Conservation (phyloP, 2,888 invertebrate genomes). For the Molorchus minor region DNA sequence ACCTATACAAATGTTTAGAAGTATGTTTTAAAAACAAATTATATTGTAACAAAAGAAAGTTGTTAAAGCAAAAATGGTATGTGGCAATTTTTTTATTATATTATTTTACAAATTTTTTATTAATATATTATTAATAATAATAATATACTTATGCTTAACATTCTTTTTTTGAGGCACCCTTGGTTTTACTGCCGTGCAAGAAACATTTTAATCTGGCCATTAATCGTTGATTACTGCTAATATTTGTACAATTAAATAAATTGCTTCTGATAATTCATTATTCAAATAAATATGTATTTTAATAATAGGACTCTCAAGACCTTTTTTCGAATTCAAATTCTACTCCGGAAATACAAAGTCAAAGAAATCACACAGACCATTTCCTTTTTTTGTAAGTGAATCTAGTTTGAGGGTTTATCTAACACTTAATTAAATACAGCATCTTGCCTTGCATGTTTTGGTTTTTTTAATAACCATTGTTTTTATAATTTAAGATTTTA, state of each 20-base stretch:
- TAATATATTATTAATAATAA: too few species aligned
- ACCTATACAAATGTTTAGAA: too few species aligned
- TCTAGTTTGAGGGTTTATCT: conserved; percentile 32
- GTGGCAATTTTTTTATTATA: too few species aligned
- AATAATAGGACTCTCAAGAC: conserved; percentile 47
- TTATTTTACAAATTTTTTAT: too few species aligned
- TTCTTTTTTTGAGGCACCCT: too few species aligned
- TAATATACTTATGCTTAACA: too few species aligned
- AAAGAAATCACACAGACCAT: conserved; percentile 48
- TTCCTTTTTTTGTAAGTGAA: conserved; percentile 55
- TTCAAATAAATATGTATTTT: conserved; percentile 32
- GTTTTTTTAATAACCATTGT: conserved; percentile 41
- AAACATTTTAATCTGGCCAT: too few species aligned
- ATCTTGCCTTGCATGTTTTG: conserved; percentile 47
- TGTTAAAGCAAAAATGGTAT: too few species aligned
- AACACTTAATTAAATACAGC: conserved; percentile 45
- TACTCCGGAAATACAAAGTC: conserved; percentile 41
- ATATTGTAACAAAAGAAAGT: too few species aligned
- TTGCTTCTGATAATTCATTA: conserved; percentile 28
- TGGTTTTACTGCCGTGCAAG: too few species aligned
- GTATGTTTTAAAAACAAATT: too few species aligned
- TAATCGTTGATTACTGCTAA: conserved; percentile 3
- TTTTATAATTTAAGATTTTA: conserved; percentile 14
- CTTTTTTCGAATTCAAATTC: conserved; percentile 48
- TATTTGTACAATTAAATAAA: not conserved